Evolutionary conservation across 2,888 invertebrate genomes (phyloP), one percentile per base, ranked within the genome.

Genomic region (Rosalia funebris): DNA sequence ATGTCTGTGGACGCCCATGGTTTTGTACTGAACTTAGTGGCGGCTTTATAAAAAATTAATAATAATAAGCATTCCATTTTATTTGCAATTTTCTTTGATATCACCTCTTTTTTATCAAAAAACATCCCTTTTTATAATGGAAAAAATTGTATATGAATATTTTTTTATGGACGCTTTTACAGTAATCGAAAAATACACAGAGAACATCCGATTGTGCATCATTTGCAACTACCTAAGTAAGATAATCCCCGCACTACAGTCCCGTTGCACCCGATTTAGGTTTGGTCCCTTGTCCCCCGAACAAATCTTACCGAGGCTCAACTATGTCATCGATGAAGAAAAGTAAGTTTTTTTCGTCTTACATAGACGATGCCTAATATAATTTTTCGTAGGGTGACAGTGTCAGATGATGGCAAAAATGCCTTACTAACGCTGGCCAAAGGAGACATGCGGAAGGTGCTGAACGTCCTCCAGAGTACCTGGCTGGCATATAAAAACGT

Each of bases 111-210:
- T 25, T 25, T 25, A 25, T 25, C 3, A 25, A 5, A 7, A 25
- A n/a, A n/a, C n/a, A 25, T 25, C 3, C 25, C 25, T 25, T 25
- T 25, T 25, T 25, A 5, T 25, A 25, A 7, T 25, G 25, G 4
- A 25, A 25, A 5, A 25, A 25, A 7, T 7, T 25, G n/a, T 25
- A 25, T 7, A 25, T 25, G 7, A 25, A 25, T 25, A 25, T 25
- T 25, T 25, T 25, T 25, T 25, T 25, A 5, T 25, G n/a, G n/a
- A n/a, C n/a, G n/a, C n/a, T n/a, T n/a, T n/a, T n/a, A n/a, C 85
- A 95, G 96, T 99, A 72, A 98, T 99, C 77, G 99, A 99, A 82
- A 99, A 99, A 81, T 99, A 96, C 80, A 98, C 99, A 9, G 97
- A 98, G 69, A 99, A 98, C 82, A 95, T 97, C 1, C 86, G 99